These are phyloP conservation scores for Phyllostomus hastatus DNA, from an alignment of 2,113 vertebrate genomes.

Conservation along the genomic window DNA sequence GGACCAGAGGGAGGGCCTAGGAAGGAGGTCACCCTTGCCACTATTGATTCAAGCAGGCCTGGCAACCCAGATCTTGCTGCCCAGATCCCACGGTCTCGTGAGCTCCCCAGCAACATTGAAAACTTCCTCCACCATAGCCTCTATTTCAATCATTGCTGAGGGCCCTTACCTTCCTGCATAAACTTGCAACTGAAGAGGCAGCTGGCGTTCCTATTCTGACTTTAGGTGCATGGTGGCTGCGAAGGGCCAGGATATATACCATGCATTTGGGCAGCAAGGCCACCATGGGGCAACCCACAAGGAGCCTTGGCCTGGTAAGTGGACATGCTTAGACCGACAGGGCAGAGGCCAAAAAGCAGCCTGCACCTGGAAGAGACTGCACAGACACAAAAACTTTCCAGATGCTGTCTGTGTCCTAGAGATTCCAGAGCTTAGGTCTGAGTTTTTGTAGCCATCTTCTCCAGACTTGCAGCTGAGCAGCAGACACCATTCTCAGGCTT, in stretches of 20 bases:
- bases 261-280: neutral
- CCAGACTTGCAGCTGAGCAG: neutral
- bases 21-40: neutral
- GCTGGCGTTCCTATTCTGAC: neutral
- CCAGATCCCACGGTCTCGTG: neutral
- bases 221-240: neutral
- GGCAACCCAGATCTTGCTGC: neutral
- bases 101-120: neutral
- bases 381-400: neutral
- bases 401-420: neutral
- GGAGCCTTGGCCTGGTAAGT: too few relatives aligned
- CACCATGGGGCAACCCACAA: fast-evolving
- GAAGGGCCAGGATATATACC: neutral
- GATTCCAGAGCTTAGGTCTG: neutral
- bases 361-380: fast-evolving
- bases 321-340: fast-evolving
- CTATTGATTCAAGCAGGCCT: neutral
- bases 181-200: neutral
- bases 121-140: neutral
- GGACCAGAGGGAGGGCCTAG: neutral
- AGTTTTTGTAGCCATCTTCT: neutral
- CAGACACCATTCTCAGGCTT: neutral
- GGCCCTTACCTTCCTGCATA: too few relatives aligned
- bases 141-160: neutral
- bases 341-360: neutral